A percentile compares a stretch with the other conserved stretches of the same genome.
phyloP scores from a whole-genome alignment of 1,140 invertebrate species.

The Papilio aristodemus region DNA sequence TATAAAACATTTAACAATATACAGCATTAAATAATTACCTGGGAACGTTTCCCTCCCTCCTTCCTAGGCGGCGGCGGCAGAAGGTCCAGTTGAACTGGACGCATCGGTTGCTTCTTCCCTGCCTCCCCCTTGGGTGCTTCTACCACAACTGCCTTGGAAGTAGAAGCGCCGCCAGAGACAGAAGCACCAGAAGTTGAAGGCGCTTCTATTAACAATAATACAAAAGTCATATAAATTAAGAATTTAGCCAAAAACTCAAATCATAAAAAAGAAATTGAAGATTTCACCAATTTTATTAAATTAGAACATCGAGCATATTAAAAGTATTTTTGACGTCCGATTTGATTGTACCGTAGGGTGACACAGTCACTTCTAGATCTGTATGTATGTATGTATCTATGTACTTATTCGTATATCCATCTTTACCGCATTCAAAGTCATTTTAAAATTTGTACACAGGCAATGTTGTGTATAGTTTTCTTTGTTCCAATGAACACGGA shows the following conservation, averaged over 20 bases:
- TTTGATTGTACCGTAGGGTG: too few relatives aligned
- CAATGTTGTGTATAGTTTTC: too few relatives aligned
- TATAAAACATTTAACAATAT: too few relatives aligned
- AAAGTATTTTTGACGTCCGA: too few relatives aligned
- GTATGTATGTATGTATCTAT: too few relatives aligned
- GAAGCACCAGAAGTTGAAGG: conserved; percentile 64
- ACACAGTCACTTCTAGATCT: too few relatives aligned
- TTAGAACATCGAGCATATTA: too few relatives aligned
- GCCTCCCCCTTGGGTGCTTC: conserved; percentile 32
- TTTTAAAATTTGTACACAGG: too few relatives aligned
- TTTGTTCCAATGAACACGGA: too few relatives aligned
- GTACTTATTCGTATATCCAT: too few relatives aligned
- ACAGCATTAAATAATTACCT: conserved; percentile 82
- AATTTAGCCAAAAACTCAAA: not conserved
- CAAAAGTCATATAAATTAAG: not conserved
- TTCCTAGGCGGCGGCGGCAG: conserved; percentile 83
- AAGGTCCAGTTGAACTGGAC: conserved; percentile 83
- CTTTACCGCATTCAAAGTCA: too few relatives aligned
- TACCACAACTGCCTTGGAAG: conserved; percentile 51
- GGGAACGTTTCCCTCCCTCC: conserved; percentile 81
- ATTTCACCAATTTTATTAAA: too few relatives aligned
- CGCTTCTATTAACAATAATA: conserved; percentile 48
- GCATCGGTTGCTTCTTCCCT: conserved; percentile 51
- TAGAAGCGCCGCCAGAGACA: conserved; percentile 53
- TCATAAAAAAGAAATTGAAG: conserved; percentile 20